Base-by-base conservation (phyloP, 2,113 vertebrate genomes). In the Menidia beryllina region DNA sequence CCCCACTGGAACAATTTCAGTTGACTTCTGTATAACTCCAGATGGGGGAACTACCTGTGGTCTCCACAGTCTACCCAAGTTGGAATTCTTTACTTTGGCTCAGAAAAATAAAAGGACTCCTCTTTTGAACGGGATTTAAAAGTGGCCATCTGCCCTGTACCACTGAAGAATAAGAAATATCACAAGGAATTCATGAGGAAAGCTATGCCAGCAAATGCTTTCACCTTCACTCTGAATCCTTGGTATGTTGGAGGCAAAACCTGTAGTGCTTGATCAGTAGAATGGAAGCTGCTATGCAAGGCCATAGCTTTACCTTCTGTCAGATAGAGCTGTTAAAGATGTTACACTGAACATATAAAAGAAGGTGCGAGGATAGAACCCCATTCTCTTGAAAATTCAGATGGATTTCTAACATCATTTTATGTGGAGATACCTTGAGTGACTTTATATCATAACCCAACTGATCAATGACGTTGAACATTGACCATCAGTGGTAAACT, bases 301-400 rank as follows among this genome's bases (percentile, higher is more conserved):
- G 73, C 52, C 30, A 14, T 24, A 24, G 61, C 53, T 71, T 71
- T 54, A 26, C 75, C 49, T 52, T 81, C 57, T 57, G 41, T 47
- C 11, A 68, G 60, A 71, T 68, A n/a, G 47, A 23, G 48, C 58
- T 49, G 61, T 50, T 81, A 59, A 81, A 73, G 58, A 70, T 63
- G 50, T 58, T 0, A 1, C 43, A 21, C 52, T 77, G 67, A 55
- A 52, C 3, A 59, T 24, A 68, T 39, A 53, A 66, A 78, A 75
- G 50, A 15, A 64, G 24, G 38, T 50, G 51, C 19, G 2, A 39
- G 58, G 34, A 23, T 68, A 57, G 34, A 34, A 54, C 58, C 26
- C 17, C 25, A 56, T 25, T 34, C 11, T 25, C 19, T 11, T 71
- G 12, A 69, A 69, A 25, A 4, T 45, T 30, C 38, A 23, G 59